These are phyloP conservation scores for Lucilia cuprina DNA, from an alignment of 1,140 invertebrate species.

Conservation along the genomic window DNA sequence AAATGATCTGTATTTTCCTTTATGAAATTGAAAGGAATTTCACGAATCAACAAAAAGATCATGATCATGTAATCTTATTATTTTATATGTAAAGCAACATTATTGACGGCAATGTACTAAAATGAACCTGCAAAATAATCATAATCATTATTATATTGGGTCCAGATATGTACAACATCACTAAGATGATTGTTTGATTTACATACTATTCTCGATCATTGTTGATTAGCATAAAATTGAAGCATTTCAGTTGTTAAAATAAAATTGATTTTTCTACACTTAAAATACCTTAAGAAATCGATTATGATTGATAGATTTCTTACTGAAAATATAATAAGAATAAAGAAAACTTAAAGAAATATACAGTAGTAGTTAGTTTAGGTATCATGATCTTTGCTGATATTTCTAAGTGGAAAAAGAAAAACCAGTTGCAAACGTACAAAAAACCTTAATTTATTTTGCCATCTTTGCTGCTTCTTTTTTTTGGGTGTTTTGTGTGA, in stretches of 20 bases:
- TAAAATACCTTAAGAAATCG: background rate
- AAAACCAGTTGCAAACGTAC: background rate
- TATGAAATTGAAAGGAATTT: constrained; percentile 15
- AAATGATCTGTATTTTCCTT: background rate
- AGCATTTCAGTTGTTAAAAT: constrained; percentile 28
- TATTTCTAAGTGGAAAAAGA: background rate
- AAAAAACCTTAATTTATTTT: background rate
- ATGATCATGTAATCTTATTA: background rate
- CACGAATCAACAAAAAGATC: background rate
- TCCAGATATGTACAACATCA: too few species aligned
- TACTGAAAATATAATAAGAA: background rate
- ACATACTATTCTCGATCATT: background rate
- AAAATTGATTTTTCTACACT: constrained; percentile 31
- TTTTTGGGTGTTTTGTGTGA: background rate
- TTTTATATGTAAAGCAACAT: background rate
- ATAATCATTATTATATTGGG: background rate
- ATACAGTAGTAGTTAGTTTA: background rate
- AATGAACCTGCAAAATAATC: background rate
- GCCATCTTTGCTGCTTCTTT: background rate
- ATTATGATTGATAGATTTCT: background rate
- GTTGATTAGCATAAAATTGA: constrained; percentile 43
- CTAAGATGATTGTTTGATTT: background rate
- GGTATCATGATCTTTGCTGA: background rate
- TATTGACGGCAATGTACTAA: background rate
- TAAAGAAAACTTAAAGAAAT: background rate